Base-by-base conservation (phyloP, 2,113 vertebrate species). In the Antechinus flavipes region DNA sequence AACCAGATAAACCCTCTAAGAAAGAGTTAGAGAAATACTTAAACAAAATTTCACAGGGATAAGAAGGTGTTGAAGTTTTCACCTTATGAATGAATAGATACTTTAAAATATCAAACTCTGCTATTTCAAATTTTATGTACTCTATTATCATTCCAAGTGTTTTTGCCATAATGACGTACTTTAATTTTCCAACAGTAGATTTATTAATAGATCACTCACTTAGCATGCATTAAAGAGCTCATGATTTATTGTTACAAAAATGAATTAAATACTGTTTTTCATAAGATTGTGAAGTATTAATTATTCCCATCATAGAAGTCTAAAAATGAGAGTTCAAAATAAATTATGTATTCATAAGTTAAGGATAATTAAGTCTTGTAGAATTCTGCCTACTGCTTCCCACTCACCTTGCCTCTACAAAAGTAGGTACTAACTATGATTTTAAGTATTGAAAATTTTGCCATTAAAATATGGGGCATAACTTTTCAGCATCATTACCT, bases 281-380 rank as follows among this genome's bases (percentile, higher is more conserved):
- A 97, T 54, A 56, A 94, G 95, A 93, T 89, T 91, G 30, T 92
- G 91, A 95, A 92, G 92, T 89, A 91, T 91, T 96, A 97, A 93
- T 95, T 92, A 95, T 91, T 95, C 89, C 53, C n/a, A 97, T 91
- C 49, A 61, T 35, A 95, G 91, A 97, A 96, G 27, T 95, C 95
- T 97, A 97, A 98, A 98, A 97, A 92, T 96, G 92, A 96, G 96
- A 96, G 56, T 96, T 96, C 97, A 96, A 97, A 96, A 96, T 95
- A 95, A 96, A 98, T 98, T 97, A 97, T 96, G 95, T 94, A 97
- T 97, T 98, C 97, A 95, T 54, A 97, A 94, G 90, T 96, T 96
- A 97, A 95, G 89, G 92, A 96, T 93, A 97, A 97, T 97, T 97
- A 97, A 97, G 54, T 95, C 95, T 96, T 97, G 94, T 56, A 97